Evolutionary conservation across 2,113 vertebrate species (phyloP).

Genomic region (Butastur rufipennis): DNA sequence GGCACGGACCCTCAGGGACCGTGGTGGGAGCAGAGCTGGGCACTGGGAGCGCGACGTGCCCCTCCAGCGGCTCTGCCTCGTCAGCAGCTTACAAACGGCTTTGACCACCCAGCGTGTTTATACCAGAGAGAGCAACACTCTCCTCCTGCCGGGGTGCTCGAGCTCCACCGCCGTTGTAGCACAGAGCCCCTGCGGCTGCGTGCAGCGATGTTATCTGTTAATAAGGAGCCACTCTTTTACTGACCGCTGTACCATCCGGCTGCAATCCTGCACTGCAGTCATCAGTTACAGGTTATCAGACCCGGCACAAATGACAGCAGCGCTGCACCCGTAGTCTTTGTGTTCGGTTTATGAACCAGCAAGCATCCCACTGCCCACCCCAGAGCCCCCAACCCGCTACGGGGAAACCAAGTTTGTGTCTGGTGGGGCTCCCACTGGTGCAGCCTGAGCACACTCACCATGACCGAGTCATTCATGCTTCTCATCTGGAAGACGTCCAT

Average conservation of each 20-base stretch:
- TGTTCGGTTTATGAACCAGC: background rate
- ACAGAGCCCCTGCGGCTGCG: background rate
- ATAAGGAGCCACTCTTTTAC: rapidly evolving
- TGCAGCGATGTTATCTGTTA: background rate
- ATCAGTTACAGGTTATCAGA: background rate
- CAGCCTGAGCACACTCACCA: conserved; percentile 76
- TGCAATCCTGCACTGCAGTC: background rate
- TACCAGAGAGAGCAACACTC: rapidly evolving
- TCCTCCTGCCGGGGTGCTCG: rapidly evolving
- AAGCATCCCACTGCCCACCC: rapidly evolving
- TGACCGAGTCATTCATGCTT: conserved; percentile 83
- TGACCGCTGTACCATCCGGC: rapidly evolving
- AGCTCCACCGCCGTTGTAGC: background rate
- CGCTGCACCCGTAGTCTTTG: rapidly evolving
- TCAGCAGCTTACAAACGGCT: background rate
- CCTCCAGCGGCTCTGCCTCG: background rate
- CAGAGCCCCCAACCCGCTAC: rapidly evolving
- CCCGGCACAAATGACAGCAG: background rate
- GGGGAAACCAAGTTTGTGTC: rapidly evolving
- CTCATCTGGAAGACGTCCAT: conserved; percentile 93
- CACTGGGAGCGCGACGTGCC: rapidly evolving
- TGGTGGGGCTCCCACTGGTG: background rate
- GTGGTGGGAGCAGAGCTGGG: background rate
- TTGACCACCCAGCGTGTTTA: rapidly evolving
- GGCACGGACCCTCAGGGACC: rapidly evolving